Evolutionary conservation across 2,888 invertebrate species (phyloP), one percentile per base, ranked within the genome.

Genomic region (Campoplex nolae): DNA sequence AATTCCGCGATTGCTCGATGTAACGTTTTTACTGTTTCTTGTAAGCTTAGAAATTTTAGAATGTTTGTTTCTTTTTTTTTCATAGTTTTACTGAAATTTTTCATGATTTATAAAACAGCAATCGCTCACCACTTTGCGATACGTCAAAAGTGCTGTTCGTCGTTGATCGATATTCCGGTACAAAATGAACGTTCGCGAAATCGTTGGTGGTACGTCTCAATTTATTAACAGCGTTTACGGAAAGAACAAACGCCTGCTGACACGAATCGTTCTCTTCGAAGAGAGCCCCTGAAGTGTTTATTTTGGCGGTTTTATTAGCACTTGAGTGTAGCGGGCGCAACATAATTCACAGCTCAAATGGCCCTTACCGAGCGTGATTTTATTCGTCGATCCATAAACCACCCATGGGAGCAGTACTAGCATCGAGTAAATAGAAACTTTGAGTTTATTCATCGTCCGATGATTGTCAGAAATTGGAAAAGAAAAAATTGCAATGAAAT

Each of bases 211-310:
- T 68, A 54, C 76, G 77, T 89, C 94, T 93, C 88, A 95, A 95
- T 89, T 93, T 92, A 86, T 96, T 95, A 68, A 95, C 95, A n/a
- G 92, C 92, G 18, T 95, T 93, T 35, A 96, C 92, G 45, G 96
- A 96, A 80, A 95, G 95, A 84, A 94, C 94, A 90, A 96, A 96
- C 3, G 96, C 96, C 23, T 96, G 96, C 74, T 95, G 95, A 87
- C 96, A 94, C 89, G 95, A 95, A 73, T 95, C 95, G 86, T 95
- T 94, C 74, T 95, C 94, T 93, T 96, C 95, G 89, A 96, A 95
- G 88, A 97, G 95, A 45, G 96, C 96, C 88, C 96, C 96, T 97
- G 73, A 35, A 54, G 54, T 42, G 18, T 73, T 73, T 56, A 71
- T 80, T 58, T 76, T 75, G 48, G 58, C 74, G 54, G 70, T 75